A percentile compares a stretch with the other conserved stretches of the same genome.
These are phyloP conservation scores for Amiota communis DNA, from an alignment of 2,888 invertebrate genomes.

Conservation along the genomic window DNA sequence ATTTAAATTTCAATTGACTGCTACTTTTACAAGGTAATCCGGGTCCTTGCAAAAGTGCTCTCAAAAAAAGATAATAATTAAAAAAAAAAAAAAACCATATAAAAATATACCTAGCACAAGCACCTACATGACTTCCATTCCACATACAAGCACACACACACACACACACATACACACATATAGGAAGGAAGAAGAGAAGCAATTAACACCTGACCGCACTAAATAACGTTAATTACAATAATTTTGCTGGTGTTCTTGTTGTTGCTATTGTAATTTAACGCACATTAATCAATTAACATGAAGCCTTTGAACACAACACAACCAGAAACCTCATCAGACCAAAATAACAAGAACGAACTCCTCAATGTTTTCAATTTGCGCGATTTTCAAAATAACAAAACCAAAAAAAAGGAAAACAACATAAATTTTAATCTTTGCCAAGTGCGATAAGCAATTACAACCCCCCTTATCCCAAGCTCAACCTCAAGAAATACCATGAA, in stretches of 20 bases:
- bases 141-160: background rate
- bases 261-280: no score
- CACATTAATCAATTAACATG: background rate
- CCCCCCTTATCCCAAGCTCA: no score
- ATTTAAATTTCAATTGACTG: background rate
- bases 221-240: background rate
- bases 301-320: background rate
- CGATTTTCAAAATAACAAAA: background rate
- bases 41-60: constrained; percentile 24
- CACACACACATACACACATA: background rate
- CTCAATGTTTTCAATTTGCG: background rate
- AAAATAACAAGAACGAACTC: background rate
- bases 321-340: background rate
- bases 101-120: background rate
- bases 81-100: background rate
- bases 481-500: no score
- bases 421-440: no score
- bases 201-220: constrained; percentile 4
- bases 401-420: background rate
- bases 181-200: background rate
- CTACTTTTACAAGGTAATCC: constrained; percentile 26
- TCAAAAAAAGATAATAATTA: background rate
- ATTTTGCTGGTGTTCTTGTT: background rate
- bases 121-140: background rate
- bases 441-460: no score